These are phyloP conservation scores for Neuroscelio doddi DNA, from an alignment of 2,888 invertebrate genomes.

Conservation along the genomic window DNA sequence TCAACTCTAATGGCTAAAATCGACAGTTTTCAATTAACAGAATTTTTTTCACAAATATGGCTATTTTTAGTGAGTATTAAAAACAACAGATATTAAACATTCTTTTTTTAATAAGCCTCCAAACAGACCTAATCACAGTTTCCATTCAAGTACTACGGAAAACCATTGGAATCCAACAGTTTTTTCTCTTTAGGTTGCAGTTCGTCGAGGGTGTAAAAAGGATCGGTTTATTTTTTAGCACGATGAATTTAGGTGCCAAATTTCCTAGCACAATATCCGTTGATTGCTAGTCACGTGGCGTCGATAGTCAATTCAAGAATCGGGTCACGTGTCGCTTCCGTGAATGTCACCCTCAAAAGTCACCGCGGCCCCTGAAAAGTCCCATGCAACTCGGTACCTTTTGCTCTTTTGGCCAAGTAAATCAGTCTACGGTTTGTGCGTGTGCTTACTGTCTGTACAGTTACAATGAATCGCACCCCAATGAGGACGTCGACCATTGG, in stretches of 20 bases:
- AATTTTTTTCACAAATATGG: no score
- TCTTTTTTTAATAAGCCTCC: no score
- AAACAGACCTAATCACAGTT: no score
- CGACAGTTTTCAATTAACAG: no score
- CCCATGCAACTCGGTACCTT: conserved; percentile 13
- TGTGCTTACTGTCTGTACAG: background rate
- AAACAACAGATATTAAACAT: no score
- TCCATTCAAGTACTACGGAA: no score
- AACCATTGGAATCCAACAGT: no score
- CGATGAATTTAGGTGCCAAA: conserved; percentile 34
- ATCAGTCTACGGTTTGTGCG: conserved; percentile 11
- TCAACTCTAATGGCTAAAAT: no score
- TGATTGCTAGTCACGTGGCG: conserved; percentile 69
- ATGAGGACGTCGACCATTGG: conserved; percentile 17
- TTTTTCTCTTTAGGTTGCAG: no score
- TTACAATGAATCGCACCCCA: conserved; percentile 27
- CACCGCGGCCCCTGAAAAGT: conserved; percentile 30
- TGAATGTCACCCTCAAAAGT: conserved; percentile 31
- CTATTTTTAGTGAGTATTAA: no score
- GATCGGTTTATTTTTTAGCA: conserved; percentile 27
- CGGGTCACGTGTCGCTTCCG: conserved; percentile 59
- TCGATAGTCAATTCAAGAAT: conserved; percentile 58
- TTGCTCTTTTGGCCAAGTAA: conserved; percentile 33
- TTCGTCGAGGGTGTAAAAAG: conserved; percentile 8
- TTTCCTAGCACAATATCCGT: conserved; percentile 56